Conservation (phyloP, 2,797 vertebrate species). For the Lepilemur septentrionalis region DNA sequence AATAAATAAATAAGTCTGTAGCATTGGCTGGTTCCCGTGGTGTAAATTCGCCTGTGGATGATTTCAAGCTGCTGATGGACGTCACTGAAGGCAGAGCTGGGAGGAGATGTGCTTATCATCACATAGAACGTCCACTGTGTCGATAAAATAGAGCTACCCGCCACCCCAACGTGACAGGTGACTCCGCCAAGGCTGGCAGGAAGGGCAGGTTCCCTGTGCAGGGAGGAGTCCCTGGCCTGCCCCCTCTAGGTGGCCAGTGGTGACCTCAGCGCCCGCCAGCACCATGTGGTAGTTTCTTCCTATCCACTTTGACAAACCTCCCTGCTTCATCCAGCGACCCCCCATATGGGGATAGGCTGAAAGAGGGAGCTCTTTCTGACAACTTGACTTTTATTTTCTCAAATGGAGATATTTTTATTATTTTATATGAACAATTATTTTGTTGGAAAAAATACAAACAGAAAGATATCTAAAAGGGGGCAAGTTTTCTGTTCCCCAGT, state of each 20-base stretch:
- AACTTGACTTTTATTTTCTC: background rate
- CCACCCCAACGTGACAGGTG: background rate
- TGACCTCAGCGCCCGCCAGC: background rate
- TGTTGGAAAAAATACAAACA: background rate
- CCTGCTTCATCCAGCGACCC: background rate
- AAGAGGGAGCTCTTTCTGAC: background rate
- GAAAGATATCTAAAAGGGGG: background rate
- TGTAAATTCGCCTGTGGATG: background rate
- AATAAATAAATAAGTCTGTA: background rate
- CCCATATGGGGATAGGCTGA: background rate
- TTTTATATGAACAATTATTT: background rate
- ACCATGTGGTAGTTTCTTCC: background rate
- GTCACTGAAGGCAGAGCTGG: accelerated
- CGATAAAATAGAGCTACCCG: background rate
- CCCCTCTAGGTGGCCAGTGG: too few species aligned
- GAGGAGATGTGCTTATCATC: accelerated
- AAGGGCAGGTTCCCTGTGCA: too few species aligned
- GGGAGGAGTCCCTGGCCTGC: background rate
- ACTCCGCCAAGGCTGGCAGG: background rate
- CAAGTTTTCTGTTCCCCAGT: background rate
- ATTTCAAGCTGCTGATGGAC: background rate
- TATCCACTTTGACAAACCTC: background rate
- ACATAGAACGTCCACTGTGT: accelerated
- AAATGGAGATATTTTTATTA: background rate
- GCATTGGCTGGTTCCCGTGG: background rate